phyloP scores from a whole-genome alignment of 2,888 invertebrate species.

The Lasioglossum figueresi region DNA sequence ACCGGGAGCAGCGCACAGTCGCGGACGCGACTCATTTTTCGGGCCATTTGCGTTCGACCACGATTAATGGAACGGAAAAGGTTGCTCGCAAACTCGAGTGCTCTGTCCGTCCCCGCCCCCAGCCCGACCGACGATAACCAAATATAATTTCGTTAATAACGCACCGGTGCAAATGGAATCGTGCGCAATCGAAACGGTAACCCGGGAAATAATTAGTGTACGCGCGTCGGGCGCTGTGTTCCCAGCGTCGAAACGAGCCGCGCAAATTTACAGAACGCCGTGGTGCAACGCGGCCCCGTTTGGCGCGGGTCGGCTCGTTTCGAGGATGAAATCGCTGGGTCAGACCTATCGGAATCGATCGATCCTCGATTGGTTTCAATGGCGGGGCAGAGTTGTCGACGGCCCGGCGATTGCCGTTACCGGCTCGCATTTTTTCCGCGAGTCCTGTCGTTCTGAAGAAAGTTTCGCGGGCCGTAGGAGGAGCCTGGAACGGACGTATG shows the following conservation, averaged over 20 bases:
- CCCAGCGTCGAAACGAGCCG: constrained; percentile 15
- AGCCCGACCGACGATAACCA: constrained; percentile 15
- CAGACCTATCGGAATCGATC: constrained; percentile 31
- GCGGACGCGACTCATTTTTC: constrained; percentile 31
- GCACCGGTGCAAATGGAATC: constrained; percentile 48
- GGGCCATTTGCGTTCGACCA: background rate
- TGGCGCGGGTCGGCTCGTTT: constrained; percentile 11
- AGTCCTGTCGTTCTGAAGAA: constrained; percentile 42
- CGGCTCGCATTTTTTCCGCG: background rate
- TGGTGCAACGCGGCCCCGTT: background rate
- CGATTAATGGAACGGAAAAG: constrained; percentile 46
- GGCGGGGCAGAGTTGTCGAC: background rate
- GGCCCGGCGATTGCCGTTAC: background rate
- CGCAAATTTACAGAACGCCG: constrained; percentile 43
- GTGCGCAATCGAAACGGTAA: constrained; percentile 36
- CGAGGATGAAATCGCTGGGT: background rate
- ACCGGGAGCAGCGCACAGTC: background rate
- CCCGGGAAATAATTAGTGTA: constrained; percentile 40
- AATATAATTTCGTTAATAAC: constrained; percentile 59
- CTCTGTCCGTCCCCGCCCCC: background rate
- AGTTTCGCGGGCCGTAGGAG: constrained; percentile 26
- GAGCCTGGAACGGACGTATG: constrained; percentile 36
- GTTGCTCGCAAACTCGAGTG: constrained; percentile 13
- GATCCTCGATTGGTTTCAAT: background rate
- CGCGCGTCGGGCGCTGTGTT: constrained; percentile 18